A percentile compares a stretch with the other conserved stretches of the same genome.
Conservation (phyloP, 2,888 invertebrate species). For the Antitype chi region DNA sequence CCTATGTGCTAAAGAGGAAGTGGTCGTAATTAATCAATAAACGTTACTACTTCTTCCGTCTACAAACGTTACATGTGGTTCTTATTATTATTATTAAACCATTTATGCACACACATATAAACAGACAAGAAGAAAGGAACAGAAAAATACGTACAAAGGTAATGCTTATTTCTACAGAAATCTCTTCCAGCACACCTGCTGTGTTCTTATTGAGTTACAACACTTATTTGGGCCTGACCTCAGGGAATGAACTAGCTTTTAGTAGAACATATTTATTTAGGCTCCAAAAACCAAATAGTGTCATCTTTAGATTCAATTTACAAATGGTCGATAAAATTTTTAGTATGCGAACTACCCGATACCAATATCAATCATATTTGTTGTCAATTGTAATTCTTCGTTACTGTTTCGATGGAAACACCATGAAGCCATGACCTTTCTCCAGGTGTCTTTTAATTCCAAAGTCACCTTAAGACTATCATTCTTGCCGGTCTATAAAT, state of each 20-base stretch:
- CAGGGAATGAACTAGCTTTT: constrained; percentile 3
- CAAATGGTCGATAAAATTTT: background rate
- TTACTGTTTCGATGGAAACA: constrained; percentile 23
- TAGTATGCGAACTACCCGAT: background rate
- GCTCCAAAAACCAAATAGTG: background rate
- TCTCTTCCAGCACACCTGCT: too few species aligned
- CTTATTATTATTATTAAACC: too few species aligned
- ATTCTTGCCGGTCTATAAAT: constrained; percentile 47
- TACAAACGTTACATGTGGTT: background rate
- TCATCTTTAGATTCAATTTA: constrained; percentile 2
- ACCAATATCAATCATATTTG: constrained; percentile 12
- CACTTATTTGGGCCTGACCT: background rate
- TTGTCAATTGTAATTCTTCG: constrained; percentile 5
- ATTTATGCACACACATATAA: too few species aligned
- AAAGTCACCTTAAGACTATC: constrained; percentile 53
- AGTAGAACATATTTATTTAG: background rate
- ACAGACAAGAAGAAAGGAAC: too few species aligned
- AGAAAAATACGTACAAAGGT: too few species aligned
- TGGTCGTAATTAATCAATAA: constrained; percentile 47
- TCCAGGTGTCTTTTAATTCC: constrained; percentile 47
- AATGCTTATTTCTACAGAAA: too few species aligned
- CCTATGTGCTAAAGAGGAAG: constrained; percentile 38
- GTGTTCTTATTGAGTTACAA: background rate
- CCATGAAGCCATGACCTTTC: constrained; percentile 45
- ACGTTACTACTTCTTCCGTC: constrained; percentile 33